Percentiles rank a stretch among this genome's conserved stretches.
These are phyloP conservation scores for Pyrgilauda ruficollis DNA, from an alignment of 2,113 vertebrate genomes.

Conservation along the genomic window DNA sequence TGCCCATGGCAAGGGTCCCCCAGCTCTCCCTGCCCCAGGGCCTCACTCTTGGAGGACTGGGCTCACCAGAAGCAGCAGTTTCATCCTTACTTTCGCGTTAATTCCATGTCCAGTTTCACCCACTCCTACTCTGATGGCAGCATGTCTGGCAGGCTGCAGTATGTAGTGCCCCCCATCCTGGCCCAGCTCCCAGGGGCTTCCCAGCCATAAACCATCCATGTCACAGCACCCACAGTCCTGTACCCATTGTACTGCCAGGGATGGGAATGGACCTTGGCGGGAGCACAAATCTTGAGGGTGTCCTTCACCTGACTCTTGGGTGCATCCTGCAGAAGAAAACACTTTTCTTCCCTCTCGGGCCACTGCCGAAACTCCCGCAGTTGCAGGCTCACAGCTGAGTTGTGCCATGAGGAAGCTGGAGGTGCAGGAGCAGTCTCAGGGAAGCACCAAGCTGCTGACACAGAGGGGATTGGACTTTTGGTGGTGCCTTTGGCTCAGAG, in stretches of 20 bases:
- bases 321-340: neutral
- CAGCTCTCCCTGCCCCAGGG: neutral
- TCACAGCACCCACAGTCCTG: rapidly evolving
- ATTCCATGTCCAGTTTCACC: neutral
- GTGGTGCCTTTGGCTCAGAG: neutral
- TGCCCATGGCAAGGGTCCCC: neutral
- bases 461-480: neutral
- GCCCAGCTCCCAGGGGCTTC: neutral
- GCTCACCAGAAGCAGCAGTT: neutral
- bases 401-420: neutral
- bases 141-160: neutral
- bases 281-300: neutral
- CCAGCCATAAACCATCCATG: neutral
- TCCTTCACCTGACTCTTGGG: neutral
- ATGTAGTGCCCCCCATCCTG: neutral
- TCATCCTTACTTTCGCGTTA: rapidly evolving
- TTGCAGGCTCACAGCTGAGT: rapidly evolving
- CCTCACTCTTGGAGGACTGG: neutral
- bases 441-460: neutral
- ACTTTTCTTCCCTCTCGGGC: neutral
- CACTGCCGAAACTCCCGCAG: neutral
- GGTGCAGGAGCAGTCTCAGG: neutral
- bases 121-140: rapidly evolving
- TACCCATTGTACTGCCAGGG: rapidly evolving
- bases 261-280: rapidly evolving